Percentiles rank a stretch among this genome's conserved stretches.
These are phyloP conservation scores for Torymus auratus DNA, from an alignment of 2,888 invertebrate species.

Conservation along the genomic window DNA sequence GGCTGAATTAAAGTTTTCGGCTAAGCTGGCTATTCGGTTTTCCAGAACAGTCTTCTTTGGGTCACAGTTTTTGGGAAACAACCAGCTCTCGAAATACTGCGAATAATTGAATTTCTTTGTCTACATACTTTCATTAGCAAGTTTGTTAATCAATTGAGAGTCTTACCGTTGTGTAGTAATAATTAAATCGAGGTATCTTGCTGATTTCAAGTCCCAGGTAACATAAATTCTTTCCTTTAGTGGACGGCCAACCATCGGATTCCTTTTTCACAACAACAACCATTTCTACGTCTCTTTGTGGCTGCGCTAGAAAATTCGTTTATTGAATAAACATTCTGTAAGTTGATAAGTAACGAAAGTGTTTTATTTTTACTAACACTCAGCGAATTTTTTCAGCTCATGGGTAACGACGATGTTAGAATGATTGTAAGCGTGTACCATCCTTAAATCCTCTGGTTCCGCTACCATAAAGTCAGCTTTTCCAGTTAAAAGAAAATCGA, in stretches of 20 bases:
- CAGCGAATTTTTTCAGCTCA: conserved; percentile 27
- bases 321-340: neutral
- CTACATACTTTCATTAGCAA: too few species aligned
- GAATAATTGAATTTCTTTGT: conserved; percentile 61
- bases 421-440: conserved; percentile 79
- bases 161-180: conserved; percentile 30
- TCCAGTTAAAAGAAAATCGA: conserved; percentile 85
- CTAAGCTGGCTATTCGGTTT: conserved; percentile 85
- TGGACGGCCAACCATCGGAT: neutral
- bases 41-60: conserved; percentile 83
- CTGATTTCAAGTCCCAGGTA: conserved; percentile 31
- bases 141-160: too few species aligned
- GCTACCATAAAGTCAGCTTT: conserved; percentile 91
- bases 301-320: neutral
- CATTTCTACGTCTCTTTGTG: conserved; percentile 32
- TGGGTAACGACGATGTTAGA: conserved; percentile 80
- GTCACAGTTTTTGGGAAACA: conserved; percentile 86
- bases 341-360: neutral
- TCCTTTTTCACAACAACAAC: conserved; percentile 12
- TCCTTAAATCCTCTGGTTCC: conserved; percentile 89
- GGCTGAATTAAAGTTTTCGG: conserved; percentile 86
- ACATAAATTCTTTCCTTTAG: conserved; percentile 36
- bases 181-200: neutral
- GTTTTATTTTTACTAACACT: conserved; percentile 22
- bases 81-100: conserved; percentile 85